Percentiles rank a stretch among this genome's conserved stretches.
Conservation (phyloP, 2,888 invertebrate species). For the Cotesia congregata region DNA sequence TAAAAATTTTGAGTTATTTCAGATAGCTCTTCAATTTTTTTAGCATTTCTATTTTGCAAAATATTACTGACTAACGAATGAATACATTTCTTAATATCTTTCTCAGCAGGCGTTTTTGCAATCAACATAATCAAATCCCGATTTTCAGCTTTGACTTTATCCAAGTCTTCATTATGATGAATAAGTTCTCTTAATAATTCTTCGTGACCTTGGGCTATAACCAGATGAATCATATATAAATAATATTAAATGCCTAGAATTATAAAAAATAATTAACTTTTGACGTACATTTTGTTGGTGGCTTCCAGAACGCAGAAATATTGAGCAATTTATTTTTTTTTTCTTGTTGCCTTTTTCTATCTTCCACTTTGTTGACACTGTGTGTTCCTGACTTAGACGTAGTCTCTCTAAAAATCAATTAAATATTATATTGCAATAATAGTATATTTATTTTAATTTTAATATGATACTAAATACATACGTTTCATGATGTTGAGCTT, state of each 20-base stretch:
- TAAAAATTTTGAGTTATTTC: conserved; percentile 94
- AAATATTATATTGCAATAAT: conserved; percentile 22
- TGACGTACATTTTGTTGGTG: conserved; percentile 75
- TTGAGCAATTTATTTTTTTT: conserved; percentile 84
- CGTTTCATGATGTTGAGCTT: conserved; percentile 59
- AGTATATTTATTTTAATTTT: conserved; percentile 33
- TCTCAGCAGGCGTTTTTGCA: conserved; percentile 69
- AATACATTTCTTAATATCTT: conserved; percentile 79
- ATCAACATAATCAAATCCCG: conserved; percentile 59
- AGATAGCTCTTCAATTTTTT: conserved; percentile 86
- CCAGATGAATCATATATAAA: conserved; percentile 25
- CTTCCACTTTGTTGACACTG: conserved; percentile 63
- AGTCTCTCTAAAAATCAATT: conserved; percentile 47
- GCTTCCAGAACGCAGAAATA: conserved; percentile 83
- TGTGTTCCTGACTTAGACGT: conserved; percentile 37
- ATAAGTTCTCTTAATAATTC: conserved; percentile 68
- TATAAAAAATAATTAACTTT: conserved; percentile 9
- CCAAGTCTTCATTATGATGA: conserved; percentile 71
- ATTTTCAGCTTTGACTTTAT: conserved; percentile 71
- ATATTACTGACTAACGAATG: conserved; percentile 78
- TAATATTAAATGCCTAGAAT: not conserved
- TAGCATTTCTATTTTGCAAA: conserved; percentile 74
- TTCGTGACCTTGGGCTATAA: conserved; percentile 68
- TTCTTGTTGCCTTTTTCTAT: conserved; percentile 84
- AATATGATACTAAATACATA: conserved; percentile 50